These are phyloP conservation scores for Cynaeus angustus DNA, from an alignment of 2,888 invertebrate genomes.

Conservation along the genomic window DNA sequence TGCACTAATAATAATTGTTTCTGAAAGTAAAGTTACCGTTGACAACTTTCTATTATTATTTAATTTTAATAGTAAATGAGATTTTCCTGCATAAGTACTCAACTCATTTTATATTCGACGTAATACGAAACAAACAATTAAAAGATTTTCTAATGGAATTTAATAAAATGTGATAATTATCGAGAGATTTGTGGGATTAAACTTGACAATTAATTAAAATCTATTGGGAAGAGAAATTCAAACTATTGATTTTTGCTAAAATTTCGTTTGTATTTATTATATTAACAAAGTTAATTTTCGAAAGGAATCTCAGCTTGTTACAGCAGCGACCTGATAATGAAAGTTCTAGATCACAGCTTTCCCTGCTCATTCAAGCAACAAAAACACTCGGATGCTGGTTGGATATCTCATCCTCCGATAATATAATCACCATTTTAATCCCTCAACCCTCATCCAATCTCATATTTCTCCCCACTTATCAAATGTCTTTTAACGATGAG, in stretches of 20 bases:
- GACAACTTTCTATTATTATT: constrained; percentile 34
- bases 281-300: neutral
- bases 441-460: neutral
- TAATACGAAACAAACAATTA: neutral
- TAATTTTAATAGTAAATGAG: constrained; percentile 7
- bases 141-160: neutral
- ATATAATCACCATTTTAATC: neutral
- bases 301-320: neutral
- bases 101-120: neutral
- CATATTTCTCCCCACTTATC: constrained; percentile 3
- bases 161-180: no score
- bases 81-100: constrained; percentile 4
- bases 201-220: neutral
- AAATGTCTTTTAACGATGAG: neutral
- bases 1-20: constrained; percentile 10
- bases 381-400: neutral
- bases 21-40: constrained; percentile 17
- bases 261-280: neutral
- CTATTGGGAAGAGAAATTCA: neutral
- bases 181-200: neutral
- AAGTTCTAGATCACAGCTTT: constrained; percentile 25
- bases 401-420: neutral
- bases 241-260: neutral
- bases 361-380: constrained; percentile 15
- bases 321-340: constrained; percentile 27